These are phyloP conservation scores for Oreotragus oreotragus DNA, from an alignment of 2,113 vertebrate species.

Conservation along the genomic window DNA sequence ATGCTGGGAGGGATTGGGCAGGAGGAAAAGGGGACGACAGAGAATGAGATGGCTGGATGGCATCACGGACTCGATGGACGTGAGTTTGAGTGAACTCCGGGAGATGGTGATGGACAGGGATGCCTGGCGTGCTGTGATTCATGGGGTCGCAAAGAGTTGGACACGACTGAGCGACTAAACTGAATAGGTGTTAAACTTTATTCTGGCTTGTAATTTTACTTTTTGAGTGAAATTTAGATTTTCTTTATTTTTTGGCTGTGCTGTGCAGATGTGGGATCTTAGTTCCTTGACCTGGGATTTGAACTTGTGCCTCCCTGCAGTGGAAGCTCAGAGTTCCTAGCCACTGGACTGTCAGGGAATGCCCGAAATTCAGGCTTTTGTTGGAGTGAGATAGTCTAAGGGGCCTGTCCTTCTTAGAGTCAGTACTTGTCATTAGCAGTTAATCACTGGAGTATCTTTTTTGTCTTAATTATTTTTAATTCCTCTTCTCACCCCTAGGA, in stretches of 20 bases:
- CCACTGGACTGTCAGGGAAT: neutral
- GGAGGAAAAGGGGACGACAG: too few relatives aligned
- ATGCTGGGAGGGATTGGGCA: too few relatives aligned
- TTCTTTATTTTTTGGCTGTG: neutral
- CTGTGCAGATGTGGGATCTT: neutral
- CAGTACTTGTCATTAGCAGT: neutral
- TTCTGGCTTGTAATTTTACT: neutral
- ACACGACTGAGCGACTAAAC: too few relatives aligned
- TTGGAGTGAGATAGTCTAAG: neutral
- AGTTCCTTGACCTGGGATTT: neutral
- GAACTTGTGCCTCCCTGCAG: neutral
- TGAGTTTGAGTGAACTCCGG: too few relatives aligned
- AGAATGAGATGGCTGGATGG: too few relatives aligned
- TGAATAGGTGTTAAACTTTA: neutral
- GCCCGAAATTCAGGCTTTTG: neutral
- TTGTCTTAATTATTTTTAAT: neutral
- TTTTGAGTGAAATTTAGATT: neutral
- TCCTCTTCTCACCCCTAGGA: slow-evolving; percentile 80
- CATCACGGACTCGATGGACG: too few relatives aligned
- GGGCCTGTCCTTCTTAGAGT: neutral
- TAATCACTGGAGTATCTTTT: neutral
- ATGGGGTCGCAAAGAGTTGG: too few relatives aligned
- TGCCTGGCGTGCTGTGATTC: too few relatives aligned
- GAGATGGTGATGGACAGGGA: too few relatives aligned
- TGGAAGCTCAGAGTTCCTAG: neutral